phyloP scores from a whole-genome alignment of 2,797 vertebrate genomes.

The Sphaeramia orbicularis region DNA sequence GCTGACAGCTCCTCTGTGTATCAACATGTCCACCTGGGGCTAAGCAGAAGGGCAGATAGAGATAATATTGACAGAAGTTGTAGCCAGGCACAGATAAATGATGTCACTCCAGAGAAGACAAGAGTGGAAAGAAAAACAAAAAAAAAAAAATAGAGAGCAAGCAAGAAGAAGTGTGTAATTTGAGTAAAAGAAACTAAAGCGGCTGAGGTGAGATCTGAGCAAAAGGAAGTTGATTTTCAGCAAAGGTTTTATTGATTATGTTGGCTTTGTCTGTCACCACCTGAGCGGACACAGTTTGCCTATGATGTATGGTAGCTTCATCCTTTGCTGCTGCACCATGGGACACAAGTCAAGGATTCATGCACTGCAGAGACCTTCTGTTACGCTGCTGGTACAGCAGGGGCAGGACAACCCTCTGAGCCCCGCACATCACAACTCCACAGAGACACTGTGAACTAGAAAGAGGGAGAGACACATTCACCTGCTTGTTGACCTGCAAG shows the following conservation, averaged over 20 bases:
- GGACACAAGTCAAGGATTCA: constrained; percentile 67
- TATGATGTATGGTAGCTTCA: constrained; percentile 77
- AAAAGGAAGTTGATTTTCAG: constrained; percentile 60
- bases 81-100: constrained; percentile 68
- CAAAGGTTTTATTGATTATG: constrained; percentile 77
- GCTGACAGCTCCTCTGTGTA: constrained; percentile 70
- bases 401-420: constrained; percentile 43
- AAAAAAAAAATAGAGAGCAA: constrained; percentile 30
- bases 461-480: constrained; percentile 37
- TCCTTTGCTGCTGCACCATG: constrained; percentile 52
- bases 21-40: constrained; percentile 73
- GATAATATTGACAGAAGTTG: constrained; percentile 78
- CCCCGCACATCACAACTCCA: constrained; percentile 56
- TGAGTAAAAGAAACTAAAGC: constrained; percentile 51
- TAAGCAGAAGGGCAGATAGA: constrained; percentile 62
- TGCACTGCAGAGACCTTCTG: constrained; percentile 59
- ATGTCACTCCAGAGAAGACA: constrained; percentile 58
- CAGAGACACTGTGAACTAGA: constrained; percentile 47
- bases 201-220: constrained; percentile 47
- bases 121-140: constrained; percentile 38
- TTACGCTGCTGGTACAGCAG: constrained; percentile 50
- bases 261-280: constrained; percentile 72
- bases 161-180: constrained; percentile 25
- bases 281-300: constrained; percentile 73
- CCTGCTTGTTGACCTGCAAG: constrained; percentile 60